Conservation (phyloP, 2,797 vertebrate species). For the Cottoperca gobio region DNA sequence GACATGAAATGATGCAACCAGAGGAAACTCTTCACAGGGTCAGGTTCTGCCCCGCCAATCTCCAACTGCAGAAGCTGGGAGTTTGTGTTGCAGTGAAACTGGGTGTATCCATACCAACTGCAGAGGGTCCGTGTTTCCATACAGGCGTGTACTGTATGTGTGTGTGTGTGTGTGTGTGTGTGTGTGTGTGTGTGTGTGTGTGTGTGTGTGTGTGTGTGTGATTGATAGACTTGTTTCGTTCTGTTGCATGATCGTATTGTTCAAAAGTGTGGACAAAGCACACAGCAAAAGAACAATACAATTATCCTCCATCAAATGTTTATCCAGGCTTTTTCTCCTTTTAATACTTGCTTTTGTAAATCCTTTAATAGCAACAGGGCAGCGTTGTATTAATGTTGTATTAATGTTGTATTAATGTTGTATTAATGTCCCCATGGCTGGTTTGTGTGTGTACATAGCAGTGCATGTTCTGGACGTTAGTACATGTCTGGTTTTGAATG, state of each 20-base stretch:
- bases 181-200: background rate
- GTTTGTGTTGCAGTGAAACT: constrained; percentile 5
- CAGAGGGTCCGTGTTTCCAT: constrained; percentile 1
- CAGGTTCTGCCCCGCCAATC: constrained; percentile 43
- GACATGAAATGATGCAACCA: constrained; percentile 74
- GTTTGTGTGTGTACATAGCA: background rate
- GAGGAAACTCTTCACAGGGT: constrained; percentile 64
- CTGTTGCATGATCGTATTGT: background rate
- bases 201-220: background rate
- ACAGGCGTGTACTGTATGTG: background rate
- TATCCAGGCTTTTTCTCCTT: constrained; percentile 7
- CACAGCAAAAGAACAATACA: background rate
- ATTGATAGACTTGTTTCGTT: too few relatives aligned
- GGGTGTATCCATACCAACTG: constrained; percentile 29
- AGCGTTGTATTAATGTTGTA: too few relatives aligned
- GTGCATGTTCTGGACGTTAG: background rate
- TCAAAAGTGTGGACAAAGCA: constrained; percentile 17
- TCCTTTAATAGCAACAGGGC: constrained; percentile 13
- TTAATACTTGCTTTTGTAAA: constrained; percentile 19
- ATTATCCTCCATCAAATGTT: constrained; percentile 25
- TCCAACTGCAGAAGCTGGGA: constrained; percentile 33
- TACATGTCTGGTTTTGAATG: background rate
- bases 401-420: too few relatives aligned
- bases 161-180: background rate
- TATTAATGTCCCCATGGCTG: constrained; percentile 3